These are phyloP conservation scores for Lamellibrachia luymesi DNA, from an alignment of 1,140 invertebrate genomes.

Conservation along the genomic window DNA sequence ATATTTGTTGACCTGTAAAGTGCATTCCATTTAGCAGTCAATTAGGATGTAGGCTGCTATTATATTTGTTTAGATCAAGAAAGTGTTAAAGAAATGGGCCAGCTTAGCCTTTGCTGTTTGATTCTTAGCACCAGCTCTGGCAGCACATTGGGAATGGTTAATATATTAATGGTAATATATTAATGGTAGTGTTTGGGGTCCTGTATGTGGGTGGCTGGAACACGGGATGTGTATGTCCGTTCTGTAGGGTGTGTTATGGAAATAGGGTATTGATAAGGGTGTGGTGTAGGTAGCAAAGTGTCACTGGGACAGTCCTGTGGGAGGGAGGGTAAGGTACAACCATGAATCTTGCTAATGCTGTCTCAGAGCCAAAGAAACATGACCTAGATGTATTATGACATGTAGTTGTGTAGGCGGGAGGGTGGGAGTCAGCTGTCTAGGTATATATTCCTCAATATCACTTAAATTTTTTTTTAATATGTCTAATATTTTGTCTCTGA, in stretches of 20 bases:
- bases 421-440: too few relatives aligned
- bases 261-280: background rate
- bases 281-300: background rate
- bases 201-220: background rate
- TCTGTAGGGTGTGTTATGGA: background rate
- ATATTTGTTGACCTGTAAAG: background rate
- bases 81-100: background rate
- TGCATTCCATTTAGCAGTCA: background rate
- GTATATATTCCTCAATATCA: too few relatives aligned
- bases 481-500: too few relatives aligned
- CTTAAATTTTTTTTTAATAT: too few relatives aligned
- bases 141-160: background rate
- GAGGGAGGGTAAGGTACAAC: background rate
- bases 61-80: background rate
- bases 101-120: background rate
- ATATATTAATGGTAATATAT: background rate
- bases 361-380: background rate
- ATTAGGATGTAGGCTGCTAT: background rate
- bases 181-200: background rate
- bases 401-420: too few relatives aligned
- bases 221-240: background rate
- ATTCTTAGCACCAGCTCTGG: background rate
- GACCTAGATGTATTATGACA: background rate
- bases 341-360: background rate
- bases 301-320: background rate